Evolutionary conservation across 2,888 invertebrate species (phyloP), one percentile per base, ranked within the genome.

Genomic region (Belgica antarctica): DNA sequence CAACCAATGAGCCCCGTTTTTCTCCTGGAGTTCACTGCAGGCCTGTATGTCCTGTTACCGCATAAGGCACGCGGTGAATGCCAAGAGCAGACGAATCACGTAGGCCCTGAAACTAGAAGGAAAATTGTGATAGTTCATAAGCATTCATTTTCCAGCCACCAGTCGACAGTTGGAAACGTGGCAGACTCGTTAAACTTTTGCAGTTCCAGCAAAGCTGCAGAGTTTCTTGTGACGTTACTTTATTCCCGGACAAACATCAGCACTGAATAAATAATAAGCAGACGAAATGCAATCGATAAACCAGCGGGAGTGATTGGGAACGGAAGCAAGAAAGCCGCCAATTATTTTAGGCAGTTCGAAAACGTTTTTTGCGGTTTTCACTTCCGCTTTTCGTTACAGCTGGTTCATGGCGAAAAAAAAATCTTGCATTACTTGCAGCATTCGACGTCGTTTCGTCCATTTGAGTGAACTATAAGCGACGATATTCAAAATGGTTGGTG

Each of bases 51-150:
- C 83, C 84, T 81, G 77, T 82, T 78, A 70, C 61, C 61, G 89
- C 93, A 93, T 95, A 95, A 95, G 94, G 95, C 95, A 95, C 95
- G 95, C 94, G 94, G 95, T 95, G 94, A 95, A 95, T 95, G 94
- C 94, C 94, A 95, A 94, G 94, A 92, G 93, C 89, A 89, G 89
- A 88, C 90, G 84, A 78, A 80, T 78, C 75, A 79, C 85, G 79
- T 77, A 68, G 31, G 28, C 46, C 25, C n/a, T n/a, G 27, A n/a
- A 66, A 47, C 22, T 47, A 27, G 19, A 36, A 7, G 52, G 22
- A 52, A 59, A n/a, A 24, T 59, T 59, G 59, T 25, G 59, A 68
- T 15, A 52, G 57, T 68, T 68, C 68, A 68, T 31, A n/a, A 59
- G 22, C 59, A 59, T 59, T 19, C 8, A 27, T 61, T 27, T n/a